Evolutionary conservation across 2,888 invertebrate species (phyloP).

Genomic region (Sclerodermus sp.): DNA sequence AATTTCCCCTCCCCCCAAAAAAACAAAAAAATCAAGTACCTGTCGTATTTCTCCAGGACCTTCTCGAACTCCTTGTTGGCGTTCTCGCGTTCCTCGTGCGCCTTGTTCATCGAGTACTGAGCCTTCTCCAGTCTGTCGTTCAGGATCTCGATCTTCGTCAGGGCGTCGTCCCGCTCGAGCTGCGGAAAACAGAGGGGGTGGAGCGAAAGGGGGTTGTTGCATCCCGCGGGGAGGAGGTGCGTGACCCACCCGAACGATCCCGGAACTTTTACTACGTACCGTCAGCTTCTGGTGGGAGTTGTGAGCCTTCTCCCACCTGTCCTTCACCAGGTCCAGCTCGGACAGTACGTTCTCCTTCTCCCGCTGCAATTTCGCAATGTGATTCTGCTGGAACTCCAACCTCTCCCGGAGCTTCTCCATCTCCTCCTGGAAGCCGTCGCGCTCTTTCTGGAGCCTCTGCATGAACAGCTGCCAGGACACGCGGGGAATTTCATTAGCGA

Average conservation of each 20-base stretch:
- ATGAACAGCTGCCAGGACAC: constrained; percentile 68
- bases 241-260: too few species aligned
- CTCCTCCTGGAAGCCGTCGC: constrained; percentile 80
- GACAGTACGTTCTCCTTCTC: constrained; percentile 84
- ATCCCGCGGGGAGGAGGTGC: too few species aligned
- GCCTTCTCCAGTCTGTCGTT: constrained; percentile 91
- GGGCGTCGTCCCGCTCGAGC: constrained; percentile 84
- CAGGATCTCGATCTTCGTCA: constrained; percentile 81
- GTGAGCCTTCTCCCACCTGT: constrained; percentile 86
- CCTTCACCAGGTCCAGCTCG: constrained; percentile 83
- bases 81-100: constrained; percentile 83
- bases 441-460: constrained; percentile 83
- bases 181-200: constrained; percentile 48
- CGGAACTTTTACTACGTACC: constrained; percentile 55
- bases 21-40: constrained; percentile 59
- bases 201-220: too few species aligned
- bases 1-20: background rate
- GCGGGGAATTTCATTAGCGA: too few species aligned
- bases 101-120: constrained; percentile 78
- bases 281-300: constrained; percentile 81
- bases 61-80: constrained; percentile 91
- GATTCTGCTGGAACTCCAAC: constrained; percentile 78
- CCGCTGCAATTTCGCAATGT: constrained; percentile 79
- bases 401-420: constrained; percentile 80
- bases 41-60: constrained; percentile 89